Conservation (phyloP, 1,140 invertebrate species). For the Pantala flavescens region DNA sequence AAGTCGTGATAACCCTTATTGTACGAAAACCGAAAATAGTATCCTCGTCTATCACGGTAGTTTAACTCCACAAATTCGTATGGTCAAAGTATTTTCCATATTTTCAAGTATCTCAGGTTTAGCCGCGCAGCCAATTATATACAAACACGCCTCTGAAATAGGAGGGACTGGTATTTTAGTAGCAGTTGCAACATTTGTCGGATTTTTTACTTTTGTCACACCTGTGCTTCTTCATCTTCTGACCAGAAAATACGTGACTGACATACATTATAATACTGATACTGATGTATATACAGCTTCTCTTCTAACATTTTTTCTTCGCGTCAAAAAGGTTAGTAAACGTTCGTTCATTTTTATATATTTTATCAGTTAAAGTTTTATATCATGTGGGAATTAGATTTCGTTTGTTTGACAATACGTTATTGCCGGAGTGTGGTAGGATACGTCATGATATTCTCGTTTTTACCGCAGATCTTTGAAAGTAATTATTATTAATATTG, state of each 20-base stretch:
- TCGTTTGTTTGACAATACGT: too few species aligned
- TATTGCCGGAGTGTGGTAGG: too few species aligned
- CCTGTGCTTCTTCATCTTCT: conserved; percentile 72
- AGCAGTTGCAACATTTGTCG: conserved; percentile 51
- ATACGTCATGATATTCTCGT: too few species aligned
- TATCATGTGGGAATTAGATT: too few species aligned
- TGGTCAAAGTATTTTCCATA: conserved; percentile 71
- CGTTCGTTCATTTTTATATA: too few species aligned
- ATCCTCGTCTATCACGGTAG: conserved; percentile 48
- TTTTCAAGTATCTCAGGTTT: conserved; percentile 58
- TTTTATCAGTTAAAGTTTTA: too few species aligned
- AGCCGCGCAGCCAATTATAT: conserved; percentile 58
- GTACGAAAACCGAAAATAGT: too few species aligned
- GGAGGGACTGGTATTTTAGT: conserved; percentile 44
- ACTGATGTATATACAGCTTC: conserved; percentile 57
- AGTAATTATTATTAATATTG: too few species aligned
- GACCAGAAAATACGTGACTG: conserved; percentile 74
- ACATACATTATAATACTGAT: conserved; percentile 55
- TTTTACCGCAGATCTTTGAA: too few species aligned
- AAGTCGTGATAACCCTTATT: too few species aligned
- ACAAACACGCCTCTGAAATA: conserved; percentile 45
- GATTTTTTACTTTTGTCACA: conserved; percentile 70
- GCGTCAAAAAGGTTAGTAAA: conserved; percentile 45
- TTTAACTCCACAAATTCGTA: conserved; percentile 52
- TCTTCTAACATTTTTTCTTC: conserved; percentile 54